Percentiles rank a stretch among this genome's conserved stretches.
Conservation (phyloP, 2,797 vertebrate genomes). For the Pseudomugil gertrudae region DNA sequence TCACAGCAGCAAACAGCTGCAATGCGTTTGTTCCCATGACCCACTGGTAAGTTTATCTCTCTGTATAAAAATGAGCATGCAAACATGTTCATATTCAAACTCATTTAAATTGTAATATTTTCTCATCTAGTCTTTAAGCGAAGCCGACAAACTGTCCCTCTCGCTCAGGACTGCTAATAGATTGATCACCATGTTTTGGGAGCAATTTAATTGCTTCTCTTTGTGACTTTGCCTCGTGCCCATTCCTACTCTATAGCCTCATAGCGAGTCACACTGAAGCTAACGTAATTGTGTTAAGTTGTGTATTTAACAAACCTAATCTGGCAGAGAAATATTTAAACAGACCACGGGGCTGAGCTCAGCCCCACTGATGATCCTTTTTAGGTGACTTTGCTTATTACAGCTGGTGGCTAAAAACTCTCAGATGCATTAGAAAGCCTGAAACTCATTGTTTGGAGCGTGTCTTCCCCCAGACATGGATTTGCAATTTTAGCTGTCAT, state of each 20-base stretch:
- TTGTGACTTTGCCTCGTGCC: neutral
- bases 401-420: conserved; percentile 18
- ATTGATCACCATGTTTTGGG: conserved; percentile 30
- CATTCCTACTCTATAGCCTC: conserved; percentile 17
- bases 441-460: conserved; percentile 14
- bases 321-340: conserved; percentile 75
- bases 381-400: conserved; percentile 59
- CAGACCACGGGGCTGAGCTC: conserved; percentile 60
- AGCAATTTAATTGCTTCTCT: conserved; percentile 36
- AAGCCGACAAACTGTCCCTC: conserved; percentile 9
- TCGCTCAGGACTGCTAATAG: conserved; percentile 14
- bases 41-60: no score
- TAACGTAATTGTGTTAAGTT: conserved; percentile 68
- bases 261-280: conserved; percentile 43
- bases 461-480: conserved; percentile 6
- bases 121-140: conserved; percentile 11
- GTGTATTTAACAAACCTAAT: conserved; percentile 79
- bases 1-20: neutral
- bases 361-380: conserved; percentile 56
- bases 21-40: no score
- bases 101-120: neutral
- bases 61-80: no score
- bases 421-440: conserved; percentile 30
- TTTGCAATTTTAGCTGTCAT: conserved; percentile 29
- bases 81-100: no score